A percentile compares a stretch with the other conserved stretches of the same genome.
Evolutionary conservation across 2,797 vertebrate species (phyloP).

Genomic region (Crenichthys baileyi): DNA sequence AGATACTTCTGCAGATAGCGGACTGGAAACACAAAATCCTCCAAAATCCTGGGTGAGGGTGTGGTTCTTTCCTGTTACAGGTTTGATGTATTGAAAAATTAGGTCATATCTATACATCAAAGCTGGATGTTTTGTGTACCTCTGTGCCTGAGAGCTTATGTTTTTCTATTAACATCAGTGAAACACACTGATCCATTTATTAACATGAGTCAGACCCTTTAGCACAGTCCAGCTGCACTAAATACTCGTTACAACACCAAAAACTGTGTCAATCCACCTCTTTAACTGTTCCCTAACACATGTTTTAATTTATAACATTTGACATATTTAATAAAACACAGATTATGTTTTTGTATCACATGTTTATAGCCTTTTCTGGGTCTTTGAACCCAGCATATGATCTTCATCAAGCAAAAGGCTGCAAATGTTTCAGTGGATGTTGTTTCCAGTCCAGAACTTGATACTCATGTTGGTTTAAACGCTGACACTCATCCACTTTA

Average conservation of each 20-base stretch:
- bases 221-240: conserved; percentile 1
- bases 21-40: no score
- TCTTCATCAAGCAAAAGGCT: conserved; percentile 2
- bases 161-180: background rate
- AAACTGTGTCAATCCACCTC: background rate
- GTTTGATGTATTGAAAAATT: background rate
- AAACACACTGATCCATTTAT: background rate
- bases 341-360: background rate
- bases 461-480: conserved; percentile 3
- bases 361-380: background rate
- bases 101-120: background rate
- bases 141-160: background rate
- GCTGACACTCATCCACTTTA: background rate
- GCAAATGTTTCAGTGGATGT: conserved; percentile 5
- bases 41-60: background rate
- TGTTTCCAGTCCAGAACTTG: conserved; percentile 10
- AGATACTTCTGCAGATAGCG: no score
- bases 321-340: conserved; percentile 4
- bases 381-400: conserved; percentile 5
- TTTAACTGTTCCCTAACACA: background rate
- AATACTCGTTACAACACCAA: background rate
- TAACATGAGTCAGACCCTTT: background rate
- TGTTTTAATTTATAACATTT: conserved; percentile 2
- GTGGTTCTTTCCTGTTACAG: background rate
- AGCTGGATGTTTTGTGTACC: background rate